Conservation (phyloP, 2,113 vertebrate genomes). For the Cheilinus undulatus region DNA sequence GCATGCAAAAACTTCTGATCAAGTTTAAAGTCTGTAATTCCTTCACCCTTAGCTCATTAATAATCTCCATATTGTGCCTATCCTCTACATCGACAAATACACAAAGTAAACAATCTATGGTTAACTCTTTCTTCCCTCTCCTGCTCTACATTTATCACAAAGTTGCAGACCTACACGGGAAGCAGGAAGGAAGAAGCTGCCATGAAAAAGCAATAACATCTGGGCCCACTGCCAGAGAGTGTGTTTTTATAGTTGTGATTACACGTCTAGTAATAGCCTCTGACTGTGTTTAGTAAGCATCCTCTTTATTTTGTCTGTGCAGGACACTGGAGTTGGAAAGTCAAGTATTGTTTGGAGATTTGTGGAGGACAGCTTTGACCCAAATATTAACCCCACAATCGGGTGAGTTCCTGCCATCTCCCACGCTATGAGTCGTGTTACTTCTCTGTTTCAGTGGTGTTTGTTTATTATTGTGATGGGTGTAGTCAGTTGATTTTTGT, state of each 20-base stretch:
- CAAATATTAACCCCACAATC: slow-evolving; percentile 98
- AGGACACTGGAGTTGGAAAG: slow-evolving; percentile 97
- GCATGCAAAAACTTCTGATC: neutral
- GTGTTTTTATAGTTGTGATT: slow-evolving; percentile 4
- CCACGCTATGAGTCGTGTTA: neutral
- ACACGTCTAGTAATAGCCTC: slow-evolving; percentile 1
- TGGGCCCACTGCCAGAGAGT: slow-evolving; percentile 18
- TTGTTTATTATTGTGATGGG: neutral
- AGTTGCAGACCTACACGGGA: neutral
- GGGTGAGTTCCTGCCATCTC: slow-evolving; percentile 84
- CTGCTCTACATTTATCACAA: neutral
- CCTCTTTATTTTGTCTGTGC: slow-evolving; percentile 44
- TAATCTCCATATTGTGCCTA: neutral
- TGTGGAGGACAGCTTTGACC: slow-evolving; percentile 97
- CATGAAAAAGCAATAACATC: slow-evolving; percentile 4
- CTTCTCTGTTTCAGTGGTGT: neutral
- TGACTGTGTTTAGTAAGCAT: slow-evolving; percentile 27
- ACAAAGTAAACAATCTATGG: neutral
- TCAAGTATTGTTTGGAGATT: slow-evolving; percentile 97
- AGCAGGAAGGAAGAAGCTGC: slow-evolving; percentile 1
- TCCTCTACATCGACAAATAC: neutral
- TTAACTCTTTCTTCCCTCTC: neutral
- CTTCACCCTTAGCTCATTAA: neutral
- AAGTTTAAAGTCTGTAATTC: neutral
- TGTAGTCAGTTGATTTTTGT: neutral